Evolutionary conservation across 2,797 vertebrate genomes (phyloP), one percentile per base, ranked within the genome.

Genomic region (Gymnopithys bicolor): DNA sequence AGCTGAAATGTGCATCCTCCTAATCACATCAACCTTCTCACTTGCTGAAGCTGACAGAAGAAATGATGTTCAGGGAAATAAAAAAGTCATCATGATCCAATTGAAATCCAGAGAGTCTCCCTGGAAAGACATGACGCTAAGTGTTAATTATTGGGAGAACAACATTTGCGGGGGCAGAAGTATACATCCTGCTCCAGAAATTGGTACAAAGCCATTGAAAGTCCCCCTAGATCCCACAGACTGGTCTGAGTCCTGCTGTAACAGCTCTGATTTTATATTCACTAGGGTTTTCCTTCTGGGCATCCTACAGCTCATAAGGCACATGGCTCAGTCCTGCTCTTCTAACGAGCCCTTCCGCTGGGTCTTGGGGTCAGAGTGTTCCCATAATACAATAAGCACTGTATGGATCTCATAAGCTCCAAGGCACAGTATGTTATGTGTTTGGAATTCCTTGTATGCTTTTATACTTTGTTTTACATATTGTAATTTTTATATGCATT

Each of bases 381-480:
- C 95, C 94, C 94, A 96, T 94, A 92, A 94, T 93, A 93, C 95
- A 96, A 89, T 91, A 84, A 96, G 82, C 9, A 2, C 89, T 91
- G 87, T 87, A 96, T 94, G 95, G 95, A 96, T 94, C 92, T 96
- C 89, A 88, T 95, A 93, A 94, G 91, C 93, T 96, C 94, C 92
- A 69, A 97, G 95, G 95, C 94, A 95, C 80, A 82, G 94, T 96
- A 90, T 96, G 95, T 96, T 95, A 96, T 94, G 94, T 81, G 79
- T 95, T 96, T 96, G 96, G 95, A 97, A 96, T 97, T 94, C 95
- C 92, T 96, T 43, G 89, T 96, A 91, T 96, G 94, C 95, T 96
- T 96, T 97, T 93, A 93, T 95, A 96, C 87, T 96, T 96, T 91
- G 95, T 93, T 97, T 95, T 95, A 96, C 95, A 93, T 97, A 96